Percentiles rank a stretch among this genome's conserved stretches.
phyloP scores from a whole-genome alignment of 2,797 vertebrate species.

The Sardinella longiceps region DNA sequence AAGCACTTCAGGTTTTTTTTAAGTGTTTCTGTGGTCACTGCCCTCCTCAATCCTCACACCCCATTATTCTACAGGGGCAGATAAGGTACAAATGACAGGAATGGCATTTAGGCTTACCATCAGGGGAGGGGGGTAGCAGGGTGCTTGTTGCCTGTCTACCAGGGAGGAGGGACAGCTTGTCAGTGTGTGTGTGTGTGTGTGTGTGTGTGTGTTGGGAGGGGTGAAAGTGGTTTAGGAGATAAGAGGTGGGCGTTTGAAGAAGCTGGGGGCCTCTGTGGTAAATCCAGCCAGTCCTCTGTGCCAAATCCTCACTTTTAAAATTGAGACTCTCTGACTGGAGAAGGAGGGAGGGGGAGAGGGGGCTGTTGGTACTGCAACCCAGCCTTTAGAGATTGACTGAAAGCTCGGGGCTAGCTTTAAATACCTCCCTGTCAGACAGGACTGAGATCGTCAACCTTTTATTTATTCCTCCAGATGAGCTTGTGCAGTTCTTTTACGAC shows the following conservation, averaged over 20 bases:
- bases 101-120: neutral
- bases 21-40: neutral
- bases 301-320: neutral
- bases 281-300: constrained; percentile 6
- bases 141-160: neutral
- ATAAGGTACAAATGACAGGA: neutral
- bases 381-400: neutral
- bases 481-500: constrained; percentile 8
- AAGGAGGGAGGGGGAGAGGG: neutral
- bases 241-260: neutral
- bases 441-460: neutral
- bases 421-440: neutral
- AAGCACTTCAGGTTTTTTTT: neutral
- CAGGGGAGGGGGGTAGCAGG: neutral
- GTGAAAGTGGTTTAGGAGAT: neutral
- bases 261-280: neutral
- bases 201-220: neutral
- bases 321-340: neutral
- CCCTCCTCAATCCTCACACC: neutral
- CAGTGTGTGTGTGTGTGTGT: neutral
- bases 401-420: neutral
- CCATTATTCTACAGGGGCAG: neutral
- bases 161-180: neutral
- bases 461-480: constrained; percentile 12
- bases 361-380: neutral